Evolutionary conservation across 2,888 invertebrate genomes (phyloP).

Genomic region (Seira sanloemensis): DNA sequence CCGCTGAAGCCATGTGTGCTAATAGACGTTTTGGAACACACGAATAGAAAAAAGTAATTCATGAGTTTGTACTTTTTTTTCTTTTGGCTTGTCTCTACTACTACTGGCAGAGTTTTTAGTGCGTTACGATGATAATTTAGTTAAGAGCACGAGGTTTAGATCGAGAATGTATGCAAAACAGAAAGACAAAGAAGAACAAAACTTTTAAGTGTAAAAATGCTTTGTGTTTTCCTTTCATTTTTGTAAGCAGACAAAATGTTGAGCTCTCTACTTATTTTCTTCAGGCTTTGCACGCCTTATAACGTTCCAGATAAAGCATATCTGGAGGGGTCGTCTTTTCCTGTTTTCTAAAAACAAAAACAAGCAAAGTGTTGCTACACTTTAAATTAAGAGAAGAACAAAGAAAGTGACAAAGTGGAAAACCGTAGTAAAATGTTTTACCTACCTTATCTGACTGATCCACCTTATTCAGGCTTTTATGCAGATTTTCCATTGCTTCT

Average conservation of each 20-base stretch:
- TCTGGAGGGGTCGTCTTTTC: neutral
- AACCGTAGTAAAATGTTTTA: neutral
- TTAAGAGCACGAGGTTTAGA: neutral
- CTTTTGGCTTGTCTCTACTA: slow-evolving; percentile 13
- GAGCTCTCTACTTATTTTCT: neutral
- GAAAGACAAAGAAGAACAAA: neutral
- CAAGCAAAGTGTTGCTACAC: neutral
- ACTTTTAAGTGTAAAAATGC: neutral
- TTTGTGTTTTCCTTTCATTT: neutral
- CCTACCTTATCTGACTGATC: neutral
- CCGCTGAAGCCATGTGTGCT: neutral
- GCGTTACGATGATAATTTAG: neutral
- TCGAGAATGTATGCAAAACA: neutral
- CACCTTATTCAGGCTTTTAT: neutral
- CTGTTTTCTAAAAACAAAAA: slow-evolving; percentile 8
- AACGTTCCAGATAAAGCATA: too few species aligned
- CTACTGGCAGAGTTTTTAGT: neutral
- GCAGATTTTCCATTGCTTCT: neutral
- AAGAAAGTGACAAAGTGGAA: slow-evolving; percentile 13
- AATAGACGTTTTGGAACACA: slow-evolving; percentile 18
- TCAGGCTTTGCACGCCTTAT: too few species aligned
- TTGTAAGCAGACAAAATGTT: too few species aligned
- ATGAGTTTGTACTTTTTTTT: neutral
- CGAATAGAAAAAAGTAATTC: slow-evolving; percentile 4
- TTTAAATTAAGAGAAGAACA: slow-evolving; percentile 7